A percentile compares a stretch with the other conserved stretches of the same genome.
Conservation (phyloP, 1,140 invertebrate species). For the Drosophila littoralis region DNA sequence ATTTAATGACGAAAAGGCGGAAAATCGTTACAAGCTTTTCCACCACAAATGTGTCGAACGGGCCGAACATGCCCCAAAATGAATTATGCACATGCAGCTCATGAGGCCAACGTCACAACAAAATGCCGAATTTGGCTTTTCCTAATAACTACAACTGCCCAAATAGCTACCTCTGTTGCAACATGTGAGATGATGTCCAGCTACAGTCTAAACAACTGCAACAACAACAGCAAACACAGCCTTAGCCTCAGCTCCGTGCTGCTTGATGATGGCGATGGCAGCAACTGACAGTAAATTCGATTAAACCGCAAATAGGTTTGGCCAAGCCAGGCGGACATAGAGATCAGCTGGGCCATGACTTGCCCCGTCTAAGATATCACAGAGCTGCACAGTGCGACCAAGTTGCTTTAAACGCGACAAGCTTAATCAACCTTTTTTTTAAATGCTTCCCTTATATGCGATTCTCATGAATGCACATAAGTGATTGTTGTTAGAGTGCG, state of each 20-base stretch:
- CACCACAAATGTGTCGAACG: constrained; percentile 26
- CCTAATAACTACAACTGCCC: constrained; percentile 65
- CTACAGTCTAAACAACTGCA: background rate
- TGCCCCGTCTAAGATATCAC: constrained; percentile 32
- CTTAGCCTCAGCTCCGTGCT: constrained; percentile 1
- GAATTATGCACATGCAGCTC: constrained; percentile 64
- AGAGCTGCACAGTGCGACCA: constrained; percentile 43
- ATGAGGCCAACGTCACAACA: constrained; percentile 49
- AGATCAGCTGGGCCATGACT: constrained; percentile 71
- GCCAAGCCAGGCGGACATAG: constrained; percentile 40
- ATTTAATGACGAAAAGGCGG: constrained; percentile 82
- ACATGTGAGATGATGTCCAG: constrained; percentile 66
- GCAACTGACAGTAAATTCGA: constrained; percentile 78
- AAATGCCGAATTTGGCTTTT: constrained; percentile 75
- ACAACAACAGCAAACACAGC: constrained; percentile 4
- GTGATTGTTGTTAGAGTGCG: too few relatives aligned
- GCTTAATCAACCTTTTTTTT: too few relatives aligned
- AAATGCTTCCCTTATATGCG: too few relatives aligned
- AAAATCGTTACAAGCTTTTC: constrained; percentile 52
- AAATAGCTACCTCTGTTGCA: constrained; percentile 56
- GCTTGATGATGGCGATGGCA: constrained; percentile 44
- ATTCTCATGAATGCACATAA: too few relatives aligned
- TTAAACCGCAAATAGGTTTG: constrained; percentile 81
- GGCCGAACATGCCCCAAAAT: constrained; percentile 41
- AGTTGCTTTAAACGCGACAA: too few relatives aligned